Evolutionary conservation across 2,888 invertebrate species (phyloP), one percentile per base, ranked within the genome.

Genomic region (Leucania comma): DNA sequence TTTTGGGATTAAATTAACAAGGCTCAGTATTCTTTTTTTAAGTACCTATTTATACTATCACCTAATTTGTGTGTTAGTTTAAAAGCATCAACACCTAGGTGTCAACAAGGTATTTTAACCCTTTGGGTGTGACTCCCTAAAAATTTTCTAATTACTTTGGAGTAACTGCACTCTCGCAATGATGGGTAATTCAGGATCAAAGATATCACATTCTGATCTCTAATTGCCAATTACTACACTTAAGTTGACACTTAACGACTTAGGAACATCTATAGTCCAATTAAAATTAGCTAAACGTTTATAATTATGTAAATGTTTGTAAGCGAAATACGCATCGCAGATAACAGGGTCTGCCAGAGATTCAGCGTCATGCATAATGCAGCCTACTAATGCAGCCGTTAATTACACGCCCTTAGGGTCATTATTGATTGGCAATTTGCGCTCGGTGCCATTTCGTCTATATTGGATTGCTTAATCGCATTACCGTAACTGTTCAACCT

Each of bases 291-390:
- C 86, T 86, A 86, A 89, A 88, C 88, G 86, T 85, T 86, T 83
- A 84, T 91, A 88, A 91, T 93, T 91, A 93, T 90, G 93, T 90
- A 90, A 92, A 91, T 91, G 89, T 92, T 91, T 90, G 90, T 91
- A 88, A 89, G 87, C 89, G 86, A 86, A 89, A 91, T 84, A 86
- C 86, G 75, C 88, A 84, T 83, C 83, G 78, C 86, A 88, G 91
- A 92, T 93, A 92, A 91, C 90, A 90, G 86, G 60, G 83, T 80
- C 79, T 83, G 82, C 81, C 85, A 87, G 90, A 90, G 92, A 93
- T 92, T 92, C 90, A 84, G 86, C 86, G 87, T 89, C 89, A 93
- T 94, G 93, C 93, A 94, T 94, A 91, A 94, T 93, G 92, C 92
- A 93, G 78, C 78, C 83, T 86, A 86, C 92, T 93, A 93, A 94